Conservation (phyloP, 2,888 invertebrate genomes). For the Rhodophaea formosa region DNA sequence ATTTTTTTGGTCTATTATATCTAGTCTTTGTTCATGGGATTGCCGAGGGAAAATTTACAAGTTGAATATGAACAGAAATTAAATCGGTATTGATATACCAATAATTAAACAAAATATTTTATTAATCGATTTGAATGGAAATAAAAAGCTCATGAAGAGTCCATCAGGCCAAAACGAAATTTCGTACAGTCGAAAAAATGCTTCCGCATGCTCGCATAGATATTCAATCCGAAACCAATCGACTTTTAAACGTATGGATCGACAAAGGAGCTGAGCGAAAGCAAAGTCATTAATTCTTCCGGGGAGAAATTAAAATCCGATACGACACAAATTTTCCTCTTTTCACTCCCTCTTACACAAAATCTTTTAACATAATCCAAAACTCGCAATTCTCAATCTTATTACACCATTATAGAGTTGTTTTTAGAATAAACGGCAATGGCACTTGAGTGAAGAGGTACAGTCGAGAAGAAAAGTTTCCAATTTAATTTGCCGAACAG, state of each 20-base stretch:
- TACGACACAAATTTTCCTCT: constrained; percentile 75
- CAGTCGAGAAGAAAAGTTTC: constrained; percentile 52
- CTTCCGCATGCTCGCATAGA: constrained; percentile 25
- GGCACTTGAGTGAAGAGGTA: constrained; percentile 17
- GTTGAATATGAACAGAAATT: no score
- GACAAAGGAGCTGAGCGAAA: constrained; percentile 51
- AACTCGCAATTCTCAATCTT: constrained; percentile 31
- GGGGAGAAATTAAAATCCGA: constrained; percentile 78
- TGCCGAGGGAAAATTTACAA: no score
- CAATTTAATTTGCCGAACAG: constrained; percentile 77
- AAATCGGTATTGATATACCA: no score
- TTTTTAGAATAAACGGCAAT: constrained; percentile 22
- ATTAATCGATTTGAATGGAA: no score
- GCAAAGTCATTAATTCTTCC: constrained; percentile 75
- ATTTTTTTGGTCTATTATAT: no score
- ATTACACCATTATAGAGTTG: background rate
- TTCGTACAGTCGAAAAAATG: background rate
- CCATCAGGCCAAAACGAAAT: no score
- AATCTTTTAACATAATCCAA: constrained; percentile 30
- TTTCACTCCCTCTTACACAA: constrained; percentile 38
- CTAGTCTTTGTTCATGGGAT: no score
- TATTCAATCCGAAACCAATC: constrained; percentile 48
- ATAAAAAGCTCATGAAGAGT: no score
- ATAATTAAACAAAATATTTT: no score
- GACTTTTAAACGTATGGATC: constrained; percentile 61